Conservation (phyloP, 2,113 vertebrate species). For the Syngnathoides biaculeatus region DNA sequence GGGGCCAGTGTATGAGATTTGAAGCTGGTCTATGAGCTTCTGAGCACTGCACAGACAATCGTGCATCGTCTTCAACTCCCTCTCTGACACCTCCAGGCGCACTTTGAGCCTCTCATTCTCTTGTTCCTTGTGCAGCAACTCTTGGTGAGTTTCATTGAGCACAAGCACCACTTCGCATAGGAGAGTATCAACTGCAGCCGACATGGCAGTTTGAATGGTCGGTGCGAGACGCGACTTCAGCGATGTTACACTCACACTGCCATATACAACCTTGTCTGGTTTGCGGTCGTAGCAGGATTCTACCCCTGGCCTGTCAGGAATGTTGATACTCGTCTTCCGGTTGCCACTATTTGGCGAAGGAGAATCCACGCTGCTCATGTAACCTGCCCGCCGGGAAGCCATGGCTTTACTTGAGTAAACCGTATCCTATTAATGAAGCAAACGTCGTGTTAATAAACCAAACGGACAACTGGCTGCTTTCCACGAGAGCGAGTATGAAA, state of each 20-base stretch:
- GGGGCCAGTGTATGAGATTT: conserved; percentile 62
- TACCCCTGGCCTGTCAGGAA: conserved; percentile 42
- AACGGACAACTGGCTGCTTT: background rate
- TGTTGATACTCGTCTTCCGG: conserved; percentile 65
- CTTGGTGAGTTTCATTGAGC: conserved; percentile 73
- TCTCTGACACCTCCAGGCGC: conserved; percentile 72
- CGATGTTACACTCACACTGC: conserved; percentile 66
- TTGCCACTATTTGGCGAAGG: conserved; percentile 48
- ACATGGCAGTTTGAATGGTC: conserved; percentile 74
- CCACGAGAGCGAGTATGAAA: background rate
- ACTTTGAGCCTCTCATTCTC: conserved; percentile 76
- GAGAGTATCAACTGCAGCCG: conserved; percentile 74
- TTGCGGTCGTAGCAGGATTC: conserved; percentile 66
- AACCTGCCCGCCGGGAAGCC: conserved; percentile 60
- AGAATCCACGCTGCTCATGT: conserved; percentile 54
- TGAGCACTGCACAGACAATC: conserved; percentile 76
- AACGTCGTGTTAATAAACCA: background rate
- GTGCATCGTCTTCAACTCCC: conserved; percentile 74
- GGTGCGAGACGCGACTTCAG: conserved; percentile 74
- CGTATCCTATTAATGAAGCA: conserved; percentile 8
- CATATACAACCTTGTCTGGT: conserved; percentile 50
- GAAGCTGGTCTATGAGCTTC: conserved; percentile 77
- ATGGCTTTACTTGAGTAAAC: conserved; percentile 24
- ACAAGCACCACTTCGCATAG: conserved; percentile 73
- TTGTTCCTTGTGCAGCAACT: conserved; percentile 71